Conservation (phyloP, 2,797 vertebrate species). For the Catostomus latipinnis region DNA sequence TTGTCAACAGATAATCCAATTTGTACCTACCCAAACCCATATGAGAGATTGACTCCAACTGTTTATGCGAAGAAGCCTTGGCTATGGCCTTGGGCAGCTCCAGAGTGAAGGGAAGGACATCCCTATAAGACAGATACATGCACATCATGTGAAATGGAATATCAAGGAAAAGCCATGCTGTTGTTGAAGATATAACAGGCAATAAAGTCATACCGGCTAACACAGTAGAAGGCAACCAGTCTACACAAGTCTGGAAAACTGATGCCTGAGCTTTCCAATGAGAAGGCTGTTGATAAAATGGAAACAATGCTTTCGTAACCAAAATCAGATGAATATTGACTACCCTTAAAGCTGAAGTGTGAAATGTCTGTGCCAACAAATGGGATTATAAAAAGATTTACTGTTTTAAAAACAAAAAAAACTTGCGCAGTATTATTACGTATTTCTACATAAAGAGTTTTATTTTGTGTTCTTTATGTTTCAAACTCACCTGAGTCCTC, state of each 20-base stretch:
- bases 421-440: too few relatives aligned
- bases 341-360: too few relatives aligned
- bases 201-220: conserved; percentile 77
- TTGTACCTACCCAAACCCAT: conserved; percentile 87
- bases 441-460: too few relatives aligned
- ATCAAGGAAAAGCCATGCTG: neutral
- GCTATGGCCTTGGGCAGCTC: conserved; percentile 87
- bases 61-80: conserved; percentile 86
- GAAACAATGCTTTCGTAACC: neutral
- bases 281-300: conserved; percentile 75
- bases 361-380: too few relatives aligned
- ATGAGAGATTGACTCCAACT: conserved; percentile 92
- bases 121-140: conserved; percentile 72
- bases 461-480: too few relatives aligned
- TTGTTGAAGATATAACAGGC: neutral
- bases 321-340: neutral
- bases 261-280: conserved; percentile 83
- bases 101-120: conserved; percentile 85
- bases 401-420: too few relatives aligned
- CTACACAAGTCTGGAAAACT: conserved; percentile 86
- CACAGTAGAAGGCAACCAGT: conserved; percentile 88
- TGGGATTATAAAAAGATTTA: too few relatives aligned
- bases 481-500: conserved; percentile 76
- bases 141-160: neutral
- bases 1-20: conserved; percentile 2